Conservation (phyloP, 2,797 vertebrate species). For the Eidolon dupreanum region DNA sequence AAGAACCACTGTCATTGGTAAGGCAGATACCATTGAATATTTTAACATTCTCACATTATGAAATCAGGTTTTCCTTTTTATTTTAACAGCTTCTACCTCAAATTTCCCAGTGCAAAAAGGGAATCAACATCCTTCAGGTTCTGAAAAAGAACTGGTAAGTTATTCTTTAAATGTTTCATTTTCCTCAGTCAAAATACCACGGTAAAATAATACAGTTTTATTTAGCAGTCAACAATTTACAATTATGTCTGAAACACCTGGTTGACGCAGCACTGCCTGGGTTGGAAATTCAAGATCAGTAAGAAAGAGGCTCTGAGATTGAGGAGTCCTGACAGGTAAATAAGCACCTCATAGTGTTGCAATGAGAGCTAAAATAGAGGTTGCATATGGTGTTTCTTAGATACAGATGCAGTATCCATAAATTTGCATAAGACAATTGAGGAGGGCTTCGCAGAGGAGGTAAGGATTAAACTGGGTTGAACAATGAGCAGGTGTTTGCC, state of each 20-base stretch:
- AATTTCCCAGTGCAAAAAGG: neutral
- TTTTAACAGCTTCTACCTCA: neutral
- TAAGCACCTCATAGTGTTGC: neutral
- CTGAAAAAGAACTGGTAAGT: neutral
- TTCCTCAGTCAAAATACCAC: neutral
- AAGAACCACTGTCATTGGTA: neutral
- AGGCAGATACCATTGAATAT: neutral
- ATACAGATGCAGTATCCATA: too few relatives aligned
- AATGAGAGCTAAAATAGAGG: neutral
- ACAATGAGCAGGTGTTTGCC: neutral
- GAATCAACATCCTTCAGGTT: neutral
- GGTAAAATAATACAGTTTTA: neutral
- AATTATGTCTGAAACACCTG: neutral
- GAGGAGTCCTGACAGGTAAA: neutral
- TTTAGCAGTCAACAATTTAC: neutral
- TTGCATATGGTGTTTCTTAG: neutral
- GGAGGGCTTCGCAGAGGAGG: neutral
- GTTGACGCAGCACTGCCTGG: too few relatives aligned
- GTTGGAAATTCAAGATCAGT: neutral
- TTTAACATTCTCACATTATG: neutral
- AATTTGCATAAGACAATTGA: neutral
- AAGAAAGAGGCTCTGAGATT: neutral
- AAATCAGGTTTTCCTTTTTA: neutral
- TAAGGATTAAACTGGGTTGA: neutral
- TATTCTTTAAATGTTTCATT: neutral